phyloP scores from a whole-genome alignment of 2,888 invertebrate genomes.

The Atethmia centrago region DNA sequence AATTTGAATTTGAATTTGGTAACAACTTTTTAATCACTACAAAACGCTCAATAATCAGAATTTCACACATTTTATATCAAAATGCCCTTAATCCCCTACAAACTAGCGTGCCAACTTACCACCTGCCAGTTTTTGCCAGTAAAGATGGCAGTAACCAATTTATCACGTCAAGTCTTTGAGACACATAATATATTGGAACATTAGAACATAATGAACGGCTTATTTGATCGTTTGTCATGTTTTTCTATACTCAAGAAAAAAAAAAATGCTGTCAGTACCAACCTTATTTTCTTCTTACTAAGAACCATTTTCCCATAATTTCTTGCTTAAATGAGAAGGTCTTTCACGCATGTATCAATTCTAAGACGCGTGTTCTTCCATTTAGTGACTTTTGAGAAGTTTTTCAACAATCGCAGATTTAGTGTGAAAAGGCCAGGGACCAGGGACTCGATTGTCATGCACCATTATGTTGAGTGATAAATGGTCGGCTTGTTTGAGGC shows the following conservation, averaged over 20 bases:
- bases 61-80: constrained; percentile 65
- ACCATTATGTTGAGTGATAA: constrained; percentile 69
- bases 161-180: constrained; percentile 83
- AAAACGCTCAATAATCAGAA: constrained; percentile 66
- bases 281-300: constrained; percentile 41
- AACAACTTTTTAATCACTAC: background rate
- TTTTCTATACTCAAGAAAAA: constrained; percentile 71
- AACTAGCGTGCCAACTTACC: constrained; percentile 74
- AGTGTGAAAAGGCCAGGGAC: constrained; percentile 72
- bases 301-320: constrained; percentile 41
- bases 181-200: constrained; percentile 88
- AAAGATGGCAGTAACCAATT: constrained; percentile 82
- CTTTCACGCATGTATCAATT: constrained; percentile 69
- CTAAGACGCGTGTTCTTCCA: constrained; percentile 76
- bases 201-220: constrained; percentile 88
- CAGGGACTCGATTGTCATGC: constrained; percentile 72
- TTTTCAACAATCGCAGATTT: constrained; percentile 75
- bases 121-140: constrained; percentile 80
- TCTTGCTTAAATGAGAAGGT: background rate
- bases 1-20: no score
- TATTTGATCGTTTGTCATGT: constrained; percentile 85
- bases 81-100: constrained; percentile 68
- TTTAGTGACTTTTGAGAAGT: constrained; percentile 68
- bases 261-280: constrained; percentile 37
- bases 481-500: constrained; percentile 63